phyloP scores from a whole-genome alignment of 2,113 vertebrate species.

The Catharus minimus region DNA sequence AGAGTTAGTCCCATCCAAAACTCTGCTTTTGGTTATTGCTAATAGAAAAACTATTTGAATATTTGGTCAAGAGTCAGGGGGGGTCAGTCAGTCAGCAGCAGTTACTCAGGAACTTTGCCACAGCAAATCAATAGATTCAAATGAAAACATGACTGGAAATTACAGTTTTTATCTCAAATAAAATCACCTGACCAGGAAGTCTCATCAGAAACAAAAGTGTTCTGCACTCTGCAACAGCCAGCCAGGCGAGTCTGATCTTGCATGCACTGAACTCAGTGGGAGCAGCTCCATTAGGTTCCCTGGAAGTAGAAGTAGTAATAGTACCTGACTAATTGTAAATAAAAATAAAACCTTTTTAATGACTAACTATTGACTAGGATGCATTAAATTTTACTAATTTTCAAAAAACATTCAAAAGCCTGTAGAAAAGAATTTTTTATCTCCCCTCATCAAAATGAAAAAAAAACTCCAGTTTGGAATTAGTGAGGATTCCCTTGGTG shows the following conservation, averaged over 20 bases:
- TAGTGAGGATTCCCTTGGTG: accelerated
- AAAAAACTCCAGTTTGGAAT: background rate
- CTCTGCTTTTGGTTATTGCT: background rate
- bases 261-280: background rate
- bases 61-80: conserved; percentile 21
- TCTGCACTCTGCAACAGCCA: background rate
- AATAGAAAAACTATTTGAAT: background rate
- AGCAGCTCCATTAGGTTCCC: background rate
- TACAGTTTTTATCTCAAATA: background rate
- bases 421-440: background rate
- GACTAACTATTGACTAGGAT: background rate
- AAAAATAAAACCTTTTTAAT: background rate
- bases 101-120: background rate
- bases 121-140: background rate
- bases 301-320: background rate
- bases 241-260: background rate
- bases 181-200: background rate
- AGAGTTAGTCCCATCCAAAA: background rate
- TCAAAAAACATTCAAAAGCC: background rate
- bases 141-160: background rate
- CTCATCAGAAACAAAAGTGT: background rate
- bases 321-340: background rate
- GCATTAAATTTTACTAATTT: background rate
- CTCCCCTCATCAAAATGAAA: background rate
- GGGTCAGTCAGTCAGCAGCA: background rate